Evolutionary conservation across 2,113 vertebrate species (phyloP).

Genomic region (Eleginops maclovinus): DNA sequence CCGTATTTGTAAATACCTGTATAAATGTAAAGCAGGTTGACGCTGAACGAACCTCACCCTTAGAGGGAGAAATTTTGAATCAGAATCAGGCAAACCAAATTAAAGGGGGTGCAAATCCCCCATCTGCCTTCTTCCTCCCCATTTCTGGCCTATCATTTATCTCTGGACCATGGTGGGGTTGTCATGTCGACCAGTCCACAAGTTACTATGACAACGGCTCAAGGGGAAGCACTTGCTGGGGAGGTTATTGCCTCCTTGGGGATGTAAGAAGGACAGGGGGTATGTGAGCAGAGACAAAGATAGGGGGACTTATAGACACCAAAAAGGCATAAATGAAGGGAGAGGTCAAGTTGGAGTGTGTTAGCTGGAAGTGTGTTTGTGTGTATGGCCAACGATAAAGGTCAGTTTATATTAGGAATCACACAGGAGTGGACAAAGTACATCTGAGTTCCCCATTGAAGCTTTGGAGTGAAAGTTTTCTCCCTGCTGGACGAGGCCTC

Average conservation of each 20-base stretch:
- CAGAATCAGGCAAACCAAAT: constrained; percentile 77
- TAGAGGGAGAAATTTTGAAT: constrained; percentile 58
- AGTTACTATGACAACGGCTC: constrained; percentile 85
- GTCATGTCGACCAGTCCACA: constrained; percentile 82
- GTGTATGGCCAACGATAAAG: constrained; percentile 9
- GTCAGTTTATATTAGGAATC: constrained; percentile 33
- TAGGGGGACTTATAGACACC: constrained; percentile 65
- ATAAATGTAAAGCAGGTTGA: constrained; percentile 65
- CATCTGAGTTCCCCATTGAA: constrained; percentile 38
- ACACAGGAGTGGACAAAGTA: constrained; percentile 14
- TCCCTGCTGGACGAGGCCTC: constrained; percentile 43
- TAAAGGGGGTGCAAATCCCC: constrained; percentile 75
- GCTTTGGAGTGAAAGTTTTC: constrained; percentile 58
- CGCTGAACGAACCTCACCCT: constrained; percentile 39
- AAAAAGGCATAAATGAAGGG: constrained; percentile 64
- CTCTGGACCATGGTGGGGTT: constrained; percentile 83
- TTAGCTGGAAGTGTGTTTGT: constrained; percentile 38
- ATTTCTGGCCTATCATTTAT: constrained; percentile 81
- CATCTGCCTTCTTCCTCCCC: constrained; percentile 61
- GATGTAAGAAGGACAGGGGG: constrained; percentile 74
- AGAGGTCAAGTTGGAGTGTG: constrained; percentile 70
- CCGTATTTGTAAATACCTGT: constrained; percentile 64
- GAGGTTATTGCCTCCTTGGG: constrained; percentile 83
- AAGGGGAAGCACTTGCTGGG: constrained; percentile 79
- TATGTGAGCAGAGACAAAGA: constrained; percentile 73